phyloP scores from a whole-genome alignment of 2,888 invertebrate genomes.

The Petrolisthes manimaculis region DNA sequence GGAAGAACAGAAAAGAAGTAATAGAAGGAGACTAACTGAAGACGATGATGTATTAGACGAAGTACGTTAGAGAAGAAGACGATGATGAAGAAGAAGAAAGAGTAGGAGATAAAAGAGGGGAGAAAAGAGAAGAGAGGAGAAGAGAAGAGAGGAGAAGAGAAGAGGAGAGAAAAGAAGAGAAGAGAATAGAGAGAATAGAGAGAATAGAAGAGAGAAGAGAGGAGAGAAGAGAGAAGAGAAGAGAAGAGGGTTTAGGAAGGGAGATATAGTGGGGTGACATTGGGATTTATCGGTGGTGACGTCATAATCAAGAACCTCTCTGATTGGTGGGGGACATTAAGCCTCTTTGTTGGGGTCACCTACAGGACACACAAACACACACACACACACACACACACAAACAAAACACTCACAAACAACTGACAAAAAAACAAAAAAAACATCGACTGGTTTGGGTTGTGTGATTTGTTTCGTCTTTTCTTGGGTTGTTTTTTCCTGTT shows the following conservation, averaged over 20 bases:
- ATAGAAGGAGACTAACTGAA: not conserved
- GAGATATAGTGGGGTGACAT: not conserved
- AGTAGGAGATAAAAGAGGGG: not conserved
- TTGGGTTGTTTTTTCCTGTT: no score
- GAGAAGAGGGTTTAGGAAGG: not conserved
- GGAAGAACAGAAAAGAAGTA: not conserved
- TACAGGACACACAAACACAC: not conserved
- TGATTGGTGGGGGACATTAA: not conserved
- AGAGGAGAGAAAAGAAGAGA: constrained; percentile 11
- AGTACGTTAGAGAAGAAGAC: not conserved
- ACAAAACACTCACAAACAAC: no score
- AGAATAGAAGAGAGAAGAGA: not conserved
- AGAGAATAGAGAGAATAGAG: not conserved
- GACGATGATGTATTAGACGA: not conserved
- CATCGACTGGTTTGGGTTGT: no score
- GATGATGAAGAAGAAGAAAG: not conserved
- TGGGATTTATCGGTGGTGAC: not conserved
- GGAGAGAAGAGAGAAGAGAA: constrained; percentile 10
- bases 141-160: no score
- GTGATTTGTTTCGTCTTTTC: no score
- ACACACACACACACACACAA: not conserved
- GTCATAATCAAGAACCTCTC: not conserved
- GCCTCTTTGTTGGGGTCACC: not conserved
- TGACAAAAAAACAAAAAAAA: no score
- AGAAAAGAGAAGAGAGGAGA: constrained; percentile 11